phyloP scores from a whole-genome alignment of 2,113 vertebrate species.

The Globicephala melas region DNA sequence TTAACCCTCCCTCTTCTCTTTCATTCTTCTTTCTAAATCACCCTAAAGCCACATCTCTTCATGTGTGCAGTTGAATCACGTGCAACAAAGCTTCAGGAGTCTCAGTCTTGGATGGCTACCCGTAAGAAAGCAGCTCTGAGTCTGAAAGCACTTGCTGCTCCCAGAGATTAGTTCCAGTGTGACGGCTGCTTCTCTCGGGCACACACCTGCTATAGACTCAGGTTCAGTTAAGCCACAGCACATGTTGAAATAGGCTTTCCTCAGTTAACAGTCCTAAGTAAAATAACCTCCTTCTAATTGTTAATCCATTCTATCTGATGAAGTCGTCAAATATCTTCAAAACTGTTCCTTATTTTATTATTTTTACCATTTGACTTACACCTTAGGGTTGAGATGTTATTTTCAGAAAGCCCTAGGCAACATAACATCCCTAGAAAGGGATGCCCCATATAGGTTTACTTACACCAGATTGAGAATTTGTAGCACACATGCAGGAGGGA shows the following conservation, averaged over 20 bases:
- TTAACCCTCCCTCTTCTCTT: not conserved
- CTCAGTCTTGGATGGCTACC: not conserved
- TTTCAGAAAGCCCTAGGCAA: constrained; percentile 4
- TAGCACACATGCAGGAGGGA: not conserved
- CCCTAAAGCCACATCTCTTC: not conserved
- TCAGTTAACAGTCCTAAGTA: not conserved
- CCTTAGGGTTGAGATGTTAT: not conserved
- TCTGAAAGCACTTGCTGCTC: not conserved
- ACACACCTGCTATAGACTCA: not conserved
- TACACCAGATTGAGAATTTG: not conserved
- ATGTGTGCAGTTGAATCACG: not conserved
- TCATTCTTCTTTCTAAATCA: not conserved
- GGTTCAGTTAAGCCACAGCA: not conserved
- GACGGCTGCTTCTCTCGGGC: not conserved
- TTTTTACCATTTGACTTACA: not conserved
- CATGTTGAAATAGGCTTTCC: not conserved
- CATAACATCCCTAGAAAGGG: not conserved
- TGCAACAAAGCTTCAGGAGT: not conserved
- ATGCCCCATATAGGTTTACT: fast-evolving
- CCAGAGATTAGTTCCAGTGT: not conserved
- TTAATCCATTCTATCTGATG: not conserved
- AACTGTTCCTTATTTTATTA: not conserved
- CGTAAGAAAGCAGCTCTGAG: not conserved
- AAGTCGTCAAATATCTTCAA: not conserved
- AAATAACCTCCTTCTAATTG: not conserved